Conservation (phyloP, 2,113 vertebrate species). For the Sakesphorus luctuosus region DNA sequence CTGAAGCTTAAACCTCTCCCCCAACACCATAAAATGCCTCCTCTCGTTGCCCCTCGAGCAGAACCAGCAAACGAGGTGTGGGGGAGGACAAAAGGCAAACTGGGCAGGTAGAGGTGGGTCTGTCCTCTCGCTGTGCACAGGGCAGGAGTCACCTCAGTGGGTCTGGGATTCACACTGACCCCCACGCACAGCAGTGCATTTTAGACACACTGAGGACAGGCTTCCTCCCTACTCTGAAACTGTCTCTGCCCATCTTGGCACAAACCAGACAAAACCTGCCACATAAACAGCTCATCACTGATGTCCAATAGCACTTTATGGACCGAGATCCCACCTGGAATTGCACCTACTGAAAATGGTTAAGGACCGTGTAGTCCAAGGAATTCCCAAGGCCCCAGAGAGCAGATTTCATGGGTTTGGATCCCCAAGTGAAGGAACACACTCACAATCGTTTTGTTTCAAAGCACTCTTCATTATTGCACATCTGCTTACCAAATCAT, state of each 20-base stretch:
- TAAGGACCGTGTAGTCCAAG: not conserved
- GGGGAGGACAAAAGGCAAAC: not conserved
- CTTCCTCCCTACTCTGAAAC: not conserved
- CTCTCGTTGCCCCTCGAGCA: fast-evolving
- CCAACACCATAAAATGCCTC: not conserved
- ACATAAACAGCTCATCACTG: fast-evolving
- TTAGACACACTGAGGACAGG: fast-evolving
- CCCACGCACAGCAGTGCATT: fast-evolving
- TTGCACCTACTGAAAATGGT: not conserved
- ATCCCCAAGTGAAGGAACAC: not conserved
- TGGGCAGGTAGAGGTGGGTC: not conserved
- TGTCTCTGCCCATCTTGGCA: fast-evolving
- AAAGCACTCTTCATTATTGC: not conserved
- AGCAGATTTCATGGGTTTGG: not conserved
- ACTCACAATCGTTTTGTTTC: not conserved
- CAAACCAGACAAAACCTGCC: not conserved
- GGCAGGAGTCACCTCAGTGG: not conserved
- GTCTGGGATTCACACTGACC: fast-evolving
- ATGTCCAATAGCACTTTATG: not conserved
- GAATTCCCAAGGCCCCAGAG: not conserved
- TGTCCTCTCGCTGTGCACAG: fast-evolving
- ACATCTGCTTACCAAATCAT: not conserved
- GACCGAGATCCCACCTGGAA: not conserved
- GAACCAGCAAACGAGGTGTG: not conserved
- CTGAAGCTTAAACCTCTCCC: not conserved